Base-by-base conservation (phyloP, 2,888 invertebrate species). In the Tridacna crocea region DNA sequence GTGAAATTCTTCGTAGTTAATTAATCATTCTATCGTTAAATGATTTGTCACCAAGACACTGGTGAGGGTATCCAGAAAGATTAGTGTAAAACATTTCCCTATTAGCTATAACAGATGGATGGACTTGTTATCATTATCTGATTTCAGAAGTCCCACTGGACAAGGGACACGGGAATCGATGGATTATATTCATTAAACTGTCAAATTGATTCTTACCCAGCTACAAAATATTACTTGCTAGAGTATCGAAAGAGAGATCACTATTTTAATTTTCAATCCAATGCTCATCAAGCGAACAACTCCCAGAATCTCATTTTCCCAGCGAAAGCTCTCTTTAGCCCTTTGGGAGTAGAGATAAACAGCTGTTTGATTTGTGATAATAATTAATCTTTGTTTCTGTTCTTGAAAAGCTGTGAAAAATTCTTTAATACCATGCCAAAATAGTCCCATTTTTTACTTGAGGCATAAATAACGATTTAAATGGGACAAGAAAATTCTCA, bases 141-240 rank as follows among this genome's bases (percentile, higher is more conserved):
- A 85, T 82, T 47, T 73, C 63, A 55, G 75, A 26, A 51, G 68
- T 85, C 85, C 85, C 85, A 0, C 22, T 15, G 78, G 85, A 78
- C 80, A 27, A 48, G 68, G 61, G 63, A 70, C 80, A 73, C 75
- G 65, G 72, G 55, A 77, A 77, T 75, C 81, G 80, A 86, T 83
- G 82, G 81, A 86, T 86, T 86, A 83, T 83, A 83, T 83, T 83
- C 85, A 86, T 86, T 86, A 86, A 86, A 80, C 83, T 86, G 85
- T 86, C 85, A 86, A 86, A 86, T 86, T 86, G 83, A 86, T 86
- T 86, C 85, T 83, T 83, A 76, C 77, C 81, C 79, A 74, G 83
- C 83, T 86, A 82, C 83, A 83, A 83, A 86, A 86, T 86, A 83
- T 86, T 79, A 81, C 79, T 83, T 81, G 75, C 63, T 79, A 73